A percentile compares a stretch with the other conserved stretches of the same genome.
phyloP scores from a whole-genome alignment of 2,888 invertebrate species.

The Pristionchus entomophagus region DNA sequence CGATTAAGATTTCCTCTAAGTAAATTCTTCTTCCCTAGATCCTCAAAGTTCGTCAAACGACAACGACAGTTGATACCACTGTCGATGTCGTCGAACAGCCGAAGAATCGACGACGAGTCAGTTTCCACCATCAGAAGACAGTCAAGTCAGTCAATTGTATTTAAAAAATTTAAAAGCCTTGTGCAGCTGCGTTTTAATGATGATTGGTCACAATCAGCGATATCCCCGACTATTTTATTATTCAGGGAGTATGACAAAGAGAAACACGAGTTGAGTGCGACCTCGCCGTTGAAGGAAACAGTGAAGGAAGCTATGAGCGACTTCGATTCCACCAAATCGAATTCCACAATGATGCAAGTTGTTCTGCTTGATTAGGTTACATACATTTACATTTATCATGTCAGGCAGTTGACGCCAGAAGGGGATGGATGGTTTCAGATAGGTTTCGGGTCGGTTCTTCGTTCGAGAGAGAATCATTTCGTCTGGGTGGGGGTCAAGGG shows the following conservation, averaged over 20 bases:
- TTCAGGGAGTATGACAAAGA: conserved; percentile 44
- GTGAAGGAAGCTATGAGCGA: conserved; percentile 46
- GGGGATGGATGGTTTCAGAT: no score
- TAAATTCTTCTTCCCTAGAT: background rate
- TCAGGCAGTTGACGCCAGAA: no score
- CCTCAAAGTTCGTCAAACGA: conserved; percentile 45
- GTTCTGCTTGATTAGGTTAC: no score
- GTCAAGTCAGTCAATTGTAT: conserved; percentile 31
- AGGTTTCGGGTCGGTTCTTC: no score
- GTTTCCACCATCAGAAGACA: conserved; percentile 44
- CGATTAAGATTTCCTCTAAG: background rate
- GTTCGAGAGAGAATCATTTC: no score
- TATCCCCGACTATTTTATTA: background rate
- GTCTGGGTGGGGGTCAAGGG: no score
- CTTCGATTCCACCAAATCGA: conserved; percentile 44
- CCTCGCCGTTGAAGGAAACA: conserved; percentile 23
- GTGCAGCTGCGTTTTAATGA: no score
- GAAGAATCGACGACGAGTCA: conserved; percentile 40
- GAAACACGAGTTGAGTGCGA: conserved; percentile 31
- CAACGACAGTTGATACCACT: background rate
- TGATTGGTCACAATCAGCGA: no score
- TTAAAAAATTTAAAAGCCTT: background rate
- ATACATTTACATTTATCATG: no score
- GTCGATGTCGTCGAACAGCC: conserved; percentile 21
- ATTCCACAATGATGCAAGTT: conserved; percentile 20